Conservation (phyloP, 2,797 vertebrate species). For the Enoplosus armatus region DNA sequence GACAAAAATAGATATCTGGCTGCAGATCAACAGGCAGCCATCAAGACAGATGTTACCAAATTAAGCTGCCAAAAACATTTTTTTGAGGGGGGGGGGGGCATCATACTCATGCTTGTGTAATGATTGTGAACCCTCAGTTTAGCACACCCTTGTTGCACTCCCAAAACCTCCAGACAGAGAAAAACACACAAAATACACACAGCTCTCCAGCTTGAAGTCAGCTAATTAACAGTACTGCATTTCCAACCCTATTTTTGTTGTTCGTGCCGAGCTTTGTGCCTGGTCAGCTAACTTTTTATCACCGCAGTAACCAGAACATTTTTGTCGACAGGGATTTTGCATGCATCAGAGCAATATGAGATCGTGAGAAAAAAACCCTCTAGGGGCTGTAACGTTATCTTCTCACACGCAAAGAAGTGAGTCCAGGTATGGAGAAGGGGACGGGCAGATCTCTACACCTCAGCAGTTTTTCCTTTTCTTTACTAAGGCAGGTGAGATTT, state of each 20-base stretch:
- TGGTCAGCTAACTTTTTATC: slow-evolving; percentile 21
- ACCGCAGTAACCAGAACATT: background rate
- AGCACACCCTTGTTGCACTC: background rate
- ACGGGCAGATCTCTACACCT: slow-evolving; percentile 9
- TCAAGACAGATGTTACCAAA: slow-evolving; percentile 23
- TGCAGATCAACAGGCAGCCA: background rate
- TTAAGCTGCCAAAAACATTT: slow-evolving; percentile 16
- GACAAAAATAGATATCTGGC: slow-evolving; percentile 31
- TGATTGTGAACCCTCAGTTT: background rate
- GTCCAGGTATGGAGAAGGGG: slow-evolving; percentile 7
- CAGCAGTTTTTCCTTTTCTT: slow-evolving; percentile 15
- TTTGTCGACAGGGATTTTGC: slow-evolving; percentile 23
- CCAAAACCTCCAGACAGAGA: background rate
- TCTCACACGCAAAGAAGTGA: background rate
- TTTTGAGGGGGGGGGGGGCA: background rate
- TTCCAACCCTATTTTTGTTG: slow-evolving; percentile 25
- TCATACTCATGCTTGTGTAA: background rate
- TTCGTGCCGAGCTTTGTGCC: background rate
- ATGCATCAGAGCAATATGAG: slow-evolving; percentile 16
- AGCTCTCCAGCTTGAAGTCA: background rate
- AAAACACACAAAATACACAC: background rate
- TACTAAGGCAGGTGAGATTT: background rate
- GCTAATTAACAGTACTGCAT: background rate
- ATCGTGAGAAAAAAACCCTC: slow-evolving; percentile 2
- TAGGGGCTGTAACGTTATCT: background rate